Conservation (phyloP, 1,140 invertebrate genomes). For the Holotrichia oblita region DNA sequence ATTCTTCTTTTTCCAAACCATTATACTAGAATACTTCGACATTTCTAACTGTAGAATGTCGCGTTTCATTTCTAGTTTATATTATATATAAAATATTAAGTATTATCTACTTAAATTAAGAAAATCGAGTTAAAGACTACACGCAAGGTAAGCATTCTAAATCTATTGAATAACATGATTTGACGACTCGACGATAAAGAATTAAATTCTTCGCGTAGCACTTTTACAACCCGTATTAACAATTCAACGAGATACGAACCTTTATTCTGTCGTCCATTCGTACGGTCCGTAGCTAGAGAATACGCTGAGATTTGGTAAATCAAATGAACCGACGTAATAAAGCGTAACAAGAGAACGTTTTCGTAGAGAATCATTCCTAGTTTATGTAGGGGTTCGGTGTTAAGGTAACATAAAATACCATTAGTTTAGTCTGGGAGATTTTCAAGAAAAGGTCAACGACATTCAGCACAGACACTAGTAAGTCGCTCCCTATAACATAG, state of each 20-base stretch:
- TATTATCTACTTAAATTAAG: too few species aligned
- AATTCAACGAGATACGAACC: constrained; percentile 17
- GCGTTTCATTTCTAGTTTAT: too few species aligned
- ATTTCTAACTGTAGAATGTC: too few species aligned
- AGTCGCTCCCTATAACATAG: neutral
- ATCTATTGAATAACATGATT: too few species aligned
- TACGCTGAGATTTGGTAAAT: constrained; percentile 27
- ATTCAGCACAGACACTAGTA: neutral
- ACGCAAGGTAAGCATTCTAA: too few species aligned
- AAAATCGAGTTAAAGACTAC: too few species aligned
- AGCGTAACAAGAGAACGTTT: constrained; percentile 31
- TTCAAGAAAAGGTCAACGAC: constrained; percentile 26
- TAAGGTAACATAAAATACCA: constrained; percentile 25
- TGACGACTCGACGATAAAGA: constrained; percentile 2
- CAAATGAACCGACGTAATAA: constrained; percentile 26
- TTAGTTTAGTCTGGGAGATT: constrained; percentile 22
- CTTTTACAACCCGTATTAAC: constrained; percentile 22
- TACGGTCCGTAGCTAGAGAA: neutral
- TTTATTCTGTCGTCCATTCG: neutral
- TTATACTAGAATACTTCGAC: too few species aligned
- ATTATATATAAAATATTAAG: too few species aligned
- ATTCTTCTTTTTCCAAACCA: too few species aligned
- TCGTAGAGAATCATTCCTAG: constrained; percentile 17
- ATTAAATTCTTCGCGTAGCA: constrained; percentile 13
- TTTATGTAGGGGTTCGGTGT: constrained; percentile 23